A percentile compares a stretch with the other conserved stretches of the same genome.
Evolutionary conservation across 2,888 invertebrate genomes (phyloP).

Genomic region (Loripinus fragilis): DNA sequence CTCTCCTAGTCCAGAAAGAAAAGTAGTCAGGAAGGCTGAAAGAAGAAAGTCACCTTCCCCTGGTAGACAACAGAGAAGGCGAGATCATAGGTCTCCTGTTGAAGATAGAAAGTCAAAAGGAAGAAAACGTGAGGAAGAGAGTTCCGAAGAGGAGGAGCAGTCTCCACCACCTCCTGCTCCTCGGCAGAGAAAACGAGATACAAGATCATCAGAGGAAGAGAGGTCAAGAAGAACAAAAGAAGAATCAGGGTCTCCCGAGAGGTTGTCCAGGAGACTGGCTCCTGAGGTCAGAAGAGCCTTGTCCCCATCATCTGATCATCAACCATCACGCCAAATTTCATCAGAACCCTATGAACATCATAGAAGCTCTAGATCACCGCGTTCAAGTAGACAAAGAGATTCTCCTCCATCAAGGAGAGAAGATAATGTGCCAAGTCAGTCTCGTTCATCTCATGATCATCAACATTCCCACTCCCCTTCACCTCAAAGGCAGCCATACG

Average conservation of each 20-base stretch:
- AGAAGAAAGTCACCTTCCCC: conserved; percentile 37
- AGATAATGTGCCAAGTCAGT: conserved; percentile 7
- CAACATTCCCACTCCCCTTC: conserved; percentile 20
- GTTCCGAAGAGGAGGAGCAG: conserved; percentile 29
- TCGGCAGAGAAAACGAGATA: neutral
- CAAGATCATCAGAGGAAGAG: neutral
- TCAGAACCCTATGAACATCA: neutral
- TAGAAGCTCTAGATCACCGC: conserved; percentile 11
- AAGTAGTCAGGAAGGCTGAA: conserved; percentile 45
- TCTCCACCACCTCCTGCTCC: neutral
- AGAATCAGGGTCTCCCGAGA: neutral
- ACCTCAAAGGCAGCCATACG: conserved; percentile 1
- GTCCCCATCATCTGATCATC: conserved; percentile 7
- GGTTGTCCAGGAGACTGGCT: neutral
- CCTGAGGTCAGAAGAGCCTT: neutral
- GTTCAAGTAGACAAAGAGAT: conserved; percentile 5
- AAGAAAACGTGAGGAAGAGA: conserved; percentile 33
- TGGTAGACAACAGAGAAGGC: conserved; percentile 10
- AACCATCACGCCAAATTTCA: neutral
- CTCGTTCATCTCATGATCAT: conserved; percentile 24
- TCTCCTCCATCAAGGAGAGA: neutral
- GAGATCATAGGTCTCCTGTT: conserved; percentile 11
- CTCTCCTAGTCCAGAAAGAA: neutral
- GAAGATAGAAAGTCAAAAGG: conserved; percentile 15
- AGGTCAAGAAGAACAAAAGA: neutral